Evolutionary conservation across 2,888 invertebrate genomes (phyloP).

Genomic region (Polyploca ridens): DNA sequence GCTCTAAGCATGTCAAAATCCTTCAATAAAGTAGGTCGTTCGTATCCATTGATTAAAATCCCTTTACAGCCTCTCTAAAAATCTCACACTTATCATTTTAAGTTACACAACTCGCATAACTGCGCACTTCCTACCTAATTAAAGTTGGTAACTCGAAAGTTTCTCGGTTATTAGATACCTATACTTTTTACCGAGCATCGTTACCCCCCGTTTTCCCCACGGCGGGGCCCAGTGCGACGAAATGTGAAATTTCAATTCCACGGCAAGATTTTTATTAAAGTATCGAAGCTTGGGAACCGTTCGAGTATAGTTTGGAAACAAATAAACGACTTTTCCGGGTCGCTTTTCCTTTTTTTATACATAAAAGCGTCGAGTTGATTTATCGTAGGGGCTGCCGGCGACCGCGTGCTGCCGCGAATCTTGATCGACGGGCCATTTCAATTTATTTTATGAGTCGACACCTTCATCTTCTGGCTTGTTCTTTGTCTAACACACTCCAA

Average conservation of each 20-base stretch:
- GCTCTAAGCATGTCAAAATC: too few species aligned
- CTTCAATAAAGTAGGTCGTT: too few species aligned
- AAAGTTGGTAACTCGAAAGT: constrained; percentile 49
- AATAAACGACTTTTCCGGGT: constrained; percentile 75
- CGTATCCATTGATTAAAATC: too few species aligned
- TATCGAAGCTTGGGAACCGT: constrained; percentile 62
- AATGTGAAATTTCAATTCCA: constrained; percentile 75
- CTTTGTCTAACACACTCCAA: constrained; percentile 47
- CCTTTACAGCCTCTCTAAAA: constrained; percentile 16
- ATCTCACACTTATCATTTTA: neutral
- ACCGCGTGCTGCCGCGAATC: constrained; percentile 69
- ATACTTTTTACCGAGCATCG: constrained; percentile 50
- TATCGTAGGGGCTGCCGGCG: constrained; percentile 67
- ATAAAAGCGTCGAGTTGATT: constrained; percentile 80
- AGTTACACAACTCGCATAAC: constrained; percentile 24
- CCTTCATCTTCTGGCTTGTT: constrained; percentile 58
- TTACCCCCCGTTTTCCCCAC: constrained; percentile 39
- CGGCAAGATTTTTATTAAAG: constrained; percentile 69
- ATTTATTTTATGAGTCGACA: constrained; percentile 80
- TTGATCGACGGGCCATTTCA: constrained; percentile 80
- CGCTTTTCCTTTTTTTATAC: constrained; percentile 69
- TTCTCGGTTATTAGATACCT: constrained; percentile 18
- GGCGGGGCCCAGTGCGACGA: constrained; percentile 50
- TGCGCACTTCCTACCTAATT: constrained; percentile 51
- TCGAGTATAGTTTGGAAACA: constrained; percentile 80